Base-by-base conservation (phyloP, 2,113 vertebrate genomes). In the Heteronetta atricapilla region DNA sequence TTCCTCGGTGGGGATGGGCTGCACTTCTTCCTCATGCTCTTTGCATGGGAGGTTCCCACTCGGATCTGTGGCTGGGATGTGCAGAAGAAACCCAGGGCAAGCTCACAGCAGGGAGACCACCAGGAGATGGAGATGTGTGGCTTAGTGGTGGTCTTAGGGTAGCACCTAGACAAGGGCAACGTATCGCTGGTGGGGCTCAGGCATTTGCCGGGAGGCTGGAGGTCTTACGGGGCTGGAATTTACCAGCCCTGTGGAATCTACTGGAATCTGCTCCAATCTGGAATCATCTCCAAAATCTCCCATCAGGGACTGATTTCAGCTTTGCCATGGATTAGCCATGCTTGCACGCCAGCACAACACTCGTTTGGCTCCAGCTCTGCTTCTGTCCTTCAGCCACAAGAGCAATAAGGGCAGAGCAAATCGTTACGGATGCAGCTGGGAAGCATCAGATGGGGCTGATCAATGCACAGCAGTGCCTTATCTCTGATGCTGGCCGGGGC, bases 401-500 rank as follows among this genome's bases (percentile, higher is more conserved):
- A 3, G 14, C 76, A 64, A 10, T 3, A 40, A 79, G 42, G 68
- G 46, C 53, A 7, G 17, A 86, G 34, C 67, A 42, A 55, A 83
- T 28, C 83, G 6, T 52, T 56, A 40, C 0, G 3, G 53, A 31
- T 4, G 42, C 18, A 73, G 23, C 14, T 11, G 8, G 72, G 34
- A 33, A 14, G 58, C 42, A 1, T 9, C 78, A 22, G 66, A 10
- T 1, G 22, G 25, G 6, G 25, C 5, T 19, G 81, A 93, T 92
- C 89, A 42, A 81, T 75, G 84, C 0, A 0, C 16, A 14, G 79
- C 63, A n/a, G 21, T 46, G 44, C 74, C 87, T 95, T 89, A 81
- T 92, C 94, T 89, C 46, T 1, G 0, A 2, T 3, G 0, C 50
- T 1, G 38, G 26, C 68, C 1, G 5, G 34, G 34, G 44, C 81